These are phyloP conservation scores for Macaria liturata DNA, from an alignment of 2,888 invertebrate genomes.

Conservation along the genomic window DNA sequence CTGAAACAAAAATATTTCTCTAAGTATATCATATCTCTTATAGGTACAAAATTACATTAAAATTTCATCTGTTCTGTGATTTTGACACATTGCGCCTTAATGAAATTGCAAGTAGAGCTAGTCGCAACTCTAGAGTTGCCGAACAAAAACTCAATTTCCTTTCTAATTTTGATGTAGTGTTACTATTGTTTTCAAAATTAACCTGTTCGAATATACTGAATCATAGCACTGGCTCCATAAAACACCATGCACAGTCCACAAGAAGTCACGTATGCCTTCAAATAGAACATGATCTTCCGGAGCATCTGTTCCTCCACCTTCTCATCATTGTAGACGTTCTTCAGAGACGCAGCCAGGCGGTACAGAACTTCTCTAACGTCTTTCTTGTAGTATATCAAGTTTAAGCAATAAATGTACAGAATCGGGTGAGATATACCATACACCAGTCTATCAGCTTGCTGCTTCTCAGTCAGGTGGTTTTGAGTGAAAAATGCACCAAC, in stretches of 20 bases:
- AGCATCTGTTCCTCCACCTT: slow-evolving; percentile 31
- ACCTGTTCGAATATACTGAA: slow-evolving; percentile 22
- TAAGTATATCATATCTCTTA: too few relatives aligned
- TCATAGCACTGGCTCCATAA: slow-evolving; percentile 27
- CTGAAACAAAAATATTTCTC: slow-evolving; percentile 18
- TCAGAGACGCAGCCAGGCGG: slow-evolving; percentile 28
- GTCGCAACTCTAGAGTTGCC: too few relatives aligned
- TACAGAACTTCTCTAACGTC: slow-evolving; percentile 30
- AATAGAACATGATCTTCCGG: slow-evolving; percentile 31
- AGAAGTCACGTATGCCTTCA: slow-evolving; percentile 21
- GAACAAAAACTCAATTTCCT: too few relatives aligned
- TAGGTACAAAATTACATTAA: too few relatives aligned
- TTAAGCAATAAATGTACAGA: slow-evolving; percentile 21
- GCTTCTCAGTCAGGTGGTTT: slow-evolving; percentile 21
- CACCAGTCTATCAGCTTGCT: slow-evolving; percentile 23
- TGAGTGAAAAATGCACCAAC: slow-evolving; percentile 26
- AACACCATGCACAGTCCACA: slow-evolving; percentile 23
- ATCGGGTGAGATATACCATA: slow-evolving; percentile 24
- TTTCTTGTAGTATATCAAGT: slow-evolving; percentile 25
- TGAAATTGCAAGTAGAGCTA: too few relatives aligned
- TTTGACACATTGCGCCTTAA: too few relatives aligned
- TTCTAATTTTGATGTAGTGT: too few relatives aligned
- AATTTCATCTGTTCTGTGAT: too few relatives aligned
- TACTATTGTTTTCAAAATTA: neutral
- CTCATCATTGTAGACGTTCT: slow-evolving; percentile 30